A percentile compares a stretch with the other conserved stretches of the same genome.
These are phyloP conservation scores for Aegotheles bennettii DNA, from an alignment of 2,113 vertebrate genomes.

Conservation along the genomic window DNA sequence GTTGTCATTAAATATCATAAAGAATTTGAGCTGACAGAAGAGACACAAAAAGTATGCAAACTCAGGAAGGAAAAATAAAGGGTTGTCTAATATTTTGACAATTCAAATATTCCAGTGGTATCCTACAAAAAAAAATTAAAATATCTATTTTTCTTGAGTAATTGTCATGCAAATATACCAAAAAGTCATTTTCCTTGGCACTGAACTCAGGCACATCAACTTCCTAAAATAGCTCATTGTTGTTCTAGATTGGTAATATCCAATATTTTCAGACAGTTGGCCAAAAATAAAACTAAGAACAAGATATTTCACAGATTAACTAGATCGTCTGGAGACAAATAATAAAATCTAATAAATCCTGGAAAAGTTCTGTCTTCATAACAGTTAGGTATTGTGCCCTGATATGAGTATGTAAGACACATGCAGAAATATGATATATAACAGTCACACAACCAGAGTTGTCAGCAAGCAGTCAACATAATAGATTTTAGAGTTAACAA, in stretches of 20 bases:
- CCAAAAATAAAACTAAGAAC: not conserved
- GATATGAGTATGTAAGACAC: not conserved
- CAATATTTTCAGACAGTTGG: not conserved
- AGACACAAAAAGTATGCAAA: rapidly evolving
- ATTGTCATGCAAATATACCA: not conserved
- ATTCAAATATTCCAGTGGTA: not conserved
- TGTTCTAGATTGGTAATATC: not conserved
- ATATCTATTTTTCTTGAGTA: not conserved
- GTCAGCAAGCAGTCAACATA: not conserved
- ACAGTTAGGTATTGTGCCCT: not conserved
- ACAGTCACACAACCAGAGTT: not conserved
- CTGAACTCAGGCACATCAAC: not conserved
- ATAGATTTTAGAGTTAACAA: not conserved
- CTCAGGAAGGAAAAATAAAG: not conserved
- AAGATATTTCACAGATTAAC: not conserved
- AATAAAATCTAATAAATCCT: not conserved
- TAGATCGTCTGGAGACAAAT: not conserved
- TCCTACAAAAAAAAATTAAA: not conserved
- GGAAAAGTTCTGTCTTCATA: not conserved
- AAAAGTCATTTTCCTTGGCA: not conserved
- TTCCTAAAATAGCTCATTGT: not conserved
- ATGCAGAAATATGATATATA: not conserved
- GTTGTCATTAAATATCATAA: not conserved
- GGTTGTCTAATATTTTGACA: not conserved
- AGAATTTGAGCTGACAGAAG: not conserved